Conservation (phyloP, 2,888 invertebrate species). For the Rotaria sp. region DNA sequence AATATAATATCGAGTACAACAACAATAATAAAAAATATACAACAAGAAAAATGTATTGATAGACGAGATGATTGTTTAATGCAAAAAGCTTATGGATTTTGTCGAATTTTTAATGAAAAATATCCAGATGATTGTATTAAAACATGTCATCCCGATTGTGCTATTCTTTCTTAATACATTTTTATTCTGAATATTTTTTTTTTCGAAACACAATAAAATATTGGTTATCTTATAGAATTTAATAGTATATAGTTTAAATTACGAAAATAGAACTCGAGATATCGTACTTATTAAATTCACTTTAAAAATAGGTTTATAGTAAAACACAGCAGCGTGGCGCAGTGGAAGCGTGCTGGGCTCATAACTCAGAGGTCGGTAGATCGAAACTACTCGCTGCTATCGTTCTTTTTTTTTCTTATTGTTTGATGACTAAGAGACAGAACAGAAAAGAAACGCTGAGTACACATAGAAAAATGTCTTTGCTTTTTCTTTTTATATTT, state of each 20-base stretch:
- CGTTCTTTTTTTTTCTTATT: neutral
- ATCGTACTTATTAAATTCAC: neutral
- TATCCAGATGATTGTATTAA: neutral
- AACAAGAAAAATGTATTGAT: neutral
- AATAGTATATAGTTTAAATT: neutral
- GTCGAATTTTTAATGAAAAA: neutral
- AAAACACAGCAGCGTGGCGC: conserved; percentile 40
- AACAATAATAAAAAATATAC: neutral
- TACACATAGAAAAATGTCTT: neutral
- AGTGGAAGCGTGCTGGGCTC: conserved; percentile 42
- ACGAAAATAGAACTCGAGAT: no score
- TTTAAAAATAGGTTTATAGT: neutral
- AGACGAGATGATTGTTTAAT: neutral
- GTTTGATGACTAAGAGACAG: neutral
- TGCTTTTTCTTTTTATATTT: neutral
- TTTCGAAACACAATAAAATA: neutral
- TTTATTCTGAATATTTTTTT: neutral
- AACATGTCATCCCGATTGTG: neutral
- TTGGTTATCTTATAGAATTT: neutral
- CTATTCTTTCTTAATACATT: neutral
- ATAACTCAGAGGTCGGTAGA: conserved; percentile 42
- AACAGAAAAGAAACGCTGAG: neutral
- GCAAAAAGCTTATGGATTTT: neutral
- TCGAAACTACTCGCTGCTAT: conserved; percentile 42
- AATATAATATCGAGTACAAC: neutral